Evolutionary conservation across 2,113 vertebrate genomes (phyloP).

Genomic region (Erinaceus europaeus): DNA sequence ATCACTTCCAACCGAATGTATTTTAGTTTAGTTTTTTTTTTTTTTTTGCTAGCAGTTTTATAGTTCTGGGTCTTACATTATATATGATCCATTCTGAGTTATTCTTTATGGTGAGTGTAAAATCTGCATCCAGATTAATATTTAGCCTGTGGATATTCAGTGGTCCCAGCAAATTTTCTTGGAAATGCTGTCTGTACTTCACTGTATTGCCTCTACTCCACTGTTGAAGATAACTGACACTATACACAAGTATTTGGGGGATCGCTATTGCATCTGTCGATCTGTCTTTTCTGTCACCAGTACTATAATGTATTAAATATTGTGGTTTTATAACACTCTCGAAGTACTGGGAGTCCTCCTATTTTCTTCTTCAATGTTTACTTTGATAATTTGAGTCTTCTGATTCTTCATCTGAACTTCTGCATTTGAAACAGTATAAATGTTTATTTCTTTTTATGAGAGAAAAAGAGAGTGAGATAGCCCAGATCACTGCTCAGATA

Average conservation of each 20-base stretch:
- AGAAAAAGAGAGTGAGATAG: too few relatives aligned
- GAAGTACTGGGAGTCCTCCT: not conserved
- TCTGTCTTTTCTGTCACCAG: not conserved
- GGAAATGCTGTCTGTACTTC: not conserved
- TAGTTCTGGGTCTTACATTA: not conserved
- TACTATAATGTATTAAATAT: not conserved
- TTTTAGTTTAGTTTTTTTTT: not conserved
- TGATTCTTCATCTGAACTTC: too few relatives aligned
- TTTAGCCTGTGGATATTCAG: not conserved
- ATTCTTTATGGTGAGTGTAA: not conserved
- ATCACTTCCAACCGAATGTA: not conserved
- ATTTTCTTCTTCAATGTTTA: not conserved
- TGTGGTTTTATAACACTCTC: not conserved
- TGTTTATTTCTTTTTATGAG: too few relatives aligned
- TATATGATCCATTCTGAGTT: not conserved
- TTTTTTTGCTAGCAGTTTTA: not conserved
- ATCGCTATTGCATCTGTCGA: not conserved
- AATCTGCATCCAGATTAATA: not conserved
- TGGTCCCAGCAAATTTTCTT: not conserved
- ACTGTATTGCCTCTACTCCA: not conserved
- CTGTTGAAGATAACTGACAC: not conserved
- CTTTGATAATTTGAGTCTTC: not conserved
- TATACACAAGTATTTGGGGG: not conserved
- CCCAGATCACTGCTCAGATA: too few relatives aligned
- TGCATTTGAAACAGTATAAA: too few relatives aligned